Evolutionary conservation across 2,797 vertebrate species (phyloP).

Genomic region (Eidolon dupreanum): DNA sequence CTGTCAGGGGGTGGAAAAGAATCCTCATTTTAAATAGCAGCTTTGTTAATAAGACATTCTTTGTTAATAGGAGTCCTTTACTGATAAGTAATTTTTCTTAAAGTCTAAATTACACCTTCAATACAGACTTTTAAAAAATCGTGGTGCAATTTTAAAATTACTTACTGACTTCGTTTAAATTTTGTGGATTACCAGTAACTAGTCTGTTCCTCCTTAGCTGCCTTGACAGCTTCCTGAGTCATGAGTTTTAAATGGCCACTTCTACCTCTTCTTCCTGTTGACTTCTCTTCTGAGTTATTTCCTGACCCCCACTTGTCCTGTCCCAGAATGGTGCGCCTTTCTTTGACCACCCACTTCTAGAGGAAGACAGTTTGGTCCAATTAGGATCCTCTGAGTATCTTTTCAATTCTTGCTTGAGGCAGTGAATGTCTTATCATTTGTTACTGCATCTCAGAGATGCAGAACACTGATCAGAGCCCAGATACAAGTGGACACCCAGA

Average conservation of each 20-base stretch:
- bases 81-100: neutral
- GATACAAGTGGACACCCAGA: neutral
- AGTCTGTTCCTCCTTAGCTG: fast-evolving
- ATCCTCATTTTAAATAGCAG: neutral
- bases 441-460: neutral
- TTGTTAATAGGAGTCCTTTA: neutral
- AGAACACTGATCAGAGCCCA: neutral
- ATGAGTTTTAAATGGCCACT: neutral
- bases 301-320: neutral
- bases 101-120: neutral
- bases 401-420: neutral
- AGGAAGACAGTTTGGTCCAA: neutral
- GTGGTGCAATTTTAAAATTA: neutral
- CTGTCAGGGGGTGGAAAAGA: neutral
- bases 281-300: neutral
- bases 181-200: neutral
- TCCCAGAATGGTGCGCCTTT: neutral
- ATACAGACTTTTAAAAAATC: neutral
- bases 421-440: neutral
- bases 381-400: neutral
- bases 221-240: neutral
- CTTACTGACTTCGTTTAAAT: neutral
- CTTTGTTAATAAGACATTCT: conserved; percentile 8
- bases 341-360: neutral
- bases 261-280: neutral